Conservation (phyloP, 2,797 vertebrate genomes). For the Falco naumanni region DNA sequence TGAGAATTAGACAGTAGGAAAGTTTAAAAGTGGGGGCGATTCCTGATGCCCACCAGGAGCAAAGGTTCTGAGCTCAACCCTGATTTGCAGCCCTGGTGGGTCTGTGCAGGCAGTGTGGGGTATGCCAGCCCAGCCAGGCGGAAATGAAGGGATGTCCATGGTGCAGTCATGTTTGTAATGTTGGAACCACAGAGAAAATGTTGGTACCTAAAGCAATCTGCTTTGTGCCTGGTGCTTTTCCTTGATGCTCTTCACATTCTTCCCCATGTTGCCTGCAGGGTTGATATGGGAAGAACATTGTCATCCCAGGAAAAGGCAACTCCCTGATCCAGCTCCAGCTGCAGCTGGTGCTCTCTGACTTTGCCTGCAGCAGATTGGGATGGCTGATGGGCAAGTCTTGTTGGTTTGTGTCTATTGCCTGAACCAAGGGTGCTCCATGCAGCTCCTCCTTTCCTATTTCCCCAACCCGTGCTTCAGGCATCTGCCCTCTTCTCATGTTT, state of each 20-base stretch:
- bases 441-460: not conserved
- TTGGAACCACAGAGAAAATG: not conserved
- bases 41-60: not conserved
- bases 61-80: not conserved
- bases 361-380: not conserved
- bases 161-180: not conserved
- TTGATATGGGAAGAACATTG: rapidly evolving
- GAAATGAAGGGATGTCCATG: not conserved
- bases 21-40: not conserved
- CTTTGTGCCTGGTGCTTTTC: not conserved
- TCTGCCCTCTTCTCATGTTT: not conserved
- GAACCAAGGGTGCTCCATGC: not conserved
- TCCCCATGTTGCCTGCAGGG: rapidly evolving
- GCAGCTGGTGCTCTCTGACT: not conserved
- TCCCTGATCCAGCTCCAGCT: not conserved
- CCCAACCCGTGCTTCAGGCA: not conserved
- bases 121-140: rapidly evolving
- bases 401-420: not conserved
- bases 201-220: not conserved
- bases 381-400: not conserved
- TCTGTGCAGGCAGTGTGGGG: rapidly evolving
- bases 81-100: not conserved
- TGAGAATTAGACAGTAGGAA: not conserved
- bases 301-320: not conserved
- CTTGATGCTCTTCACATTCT: not conserved